These are phyloP conservation scores for Neuroterus valhalla DNA, from an alignment of 1,140 invertebrate species.

Conservation along the genomic window DNA sequence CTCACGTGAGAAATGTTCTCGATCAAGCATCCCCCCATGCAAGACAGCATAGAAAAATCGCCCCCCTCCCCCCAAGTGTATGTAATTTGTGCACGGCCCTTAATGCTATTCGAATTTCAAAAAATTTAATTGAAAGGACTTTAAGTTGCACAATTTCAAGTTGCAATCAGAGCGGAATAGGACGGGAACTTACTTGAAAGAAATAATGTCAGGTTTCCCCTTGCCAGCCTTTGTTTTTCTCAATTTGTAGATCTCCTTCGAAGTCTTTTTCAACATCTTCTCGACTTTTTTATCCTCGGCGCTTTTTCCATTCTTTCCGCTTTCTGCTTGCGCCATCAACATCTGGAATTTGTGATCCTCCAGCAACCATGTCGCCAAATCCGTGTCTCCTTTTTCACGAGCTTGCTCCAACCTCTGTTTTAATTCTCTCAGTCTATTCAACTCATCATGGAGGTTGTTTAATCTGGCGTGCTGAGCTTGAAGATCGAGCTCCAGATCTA, in stretches of 20 bases:
- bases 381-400: conserved; percentile 84
- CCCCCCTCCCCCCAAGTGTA: too few species aligned
- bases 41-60: too few species aligned
- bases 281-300: conserved; percentile 86
- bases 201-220: conserved; percentile 91
- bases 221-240: conserved; percentile 91
- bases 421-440: conserved; percentile 85
- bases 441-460: conserved; percentile 88
- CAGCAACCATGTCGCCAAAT: conserved; percentile 88
- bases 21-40: too few species aligned
- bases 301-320: conserved; percentile 78
- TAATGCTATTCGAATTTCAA: too few species aligned
- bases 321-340: conserved; percentile 81
- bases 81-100: too few species aligned
- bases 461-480: conserved; percentile 91
- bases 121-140: not conserved
- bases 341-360: conserved; percentile 91
- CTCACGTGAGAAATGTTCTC: too few species aligned
- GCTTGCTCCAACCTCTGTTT: conserved; percentile 86
- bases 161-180: conserved; percentile 37
- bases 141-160: conserved; percentile 42
- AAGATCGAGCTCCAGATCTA: conserved; percentile 94
- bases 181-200: conserved; percentile 89
- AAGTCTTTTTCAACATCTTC: conserved; percentile 89
- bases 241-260: conserved; percentile 92